These are phyloP conservation scores for Dendroctonus ponderosae DNA, from an alignment of 1,140 invertebrate genomes.

Conservation along the genomic window DNA sequence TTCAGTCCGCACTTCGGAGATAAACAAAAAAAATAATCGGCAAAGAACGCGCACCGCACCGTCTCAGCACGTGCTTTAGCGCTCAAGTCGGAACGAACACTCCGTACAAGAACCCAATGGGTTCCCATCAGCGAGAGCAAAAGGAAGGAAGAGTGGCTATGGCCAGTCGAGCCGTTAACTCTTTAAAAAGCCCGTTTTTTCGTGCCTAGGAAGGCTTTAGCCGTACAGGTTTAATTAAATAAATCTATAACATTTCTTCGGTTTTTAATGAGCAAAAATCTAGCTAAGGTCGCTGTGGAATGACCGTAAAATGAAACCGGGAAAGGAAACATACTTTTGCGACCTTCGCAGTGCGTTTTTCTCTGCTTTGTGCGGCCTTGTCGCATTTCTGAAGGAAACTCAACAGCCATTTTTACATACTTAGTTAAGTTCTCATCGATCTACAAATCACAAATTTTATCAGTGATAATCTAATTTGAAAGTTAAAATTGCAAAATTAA, in stretches of 20 bases:
- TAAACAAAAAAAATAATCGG: not conserved
- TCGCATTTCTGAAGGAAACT: too few relatives aligned
- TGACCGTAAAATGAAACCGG: not conserved
- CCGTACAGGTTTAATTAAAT: not conserved
- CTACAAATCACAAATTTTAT: too few relatives aligned
- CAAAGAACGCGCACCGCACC: slow-evolving; percentile 3
- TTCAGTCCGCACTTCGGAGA: not conserved
- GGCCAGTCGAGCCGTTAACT: slow-evolving; percentile 16
- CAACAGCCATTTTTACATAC: too few relatives aligned
- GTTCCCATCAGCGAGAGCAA: slow-evolving; percentile 10
- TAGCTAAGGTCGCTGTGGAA: not conserved
- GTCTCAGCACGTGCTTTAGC: slow-evolving; percentile 5
- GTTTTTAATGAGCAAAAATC: too few relatives aligned
- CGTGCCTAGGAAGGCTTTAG: not conserved
- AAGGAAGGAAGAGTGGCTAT: slow-evolving; percentile 29
- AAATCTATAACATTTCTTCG: not conserved
- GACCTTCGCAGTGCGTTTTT: too few relatives aligned
- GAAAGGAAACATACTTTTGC: not conserved
- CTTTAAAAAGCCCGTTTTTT: slow-evolving; percentile 2
- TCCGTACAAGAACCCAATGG: slow-evolving; percentile 8
- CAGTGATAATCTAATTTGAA: too few relatives aligned
- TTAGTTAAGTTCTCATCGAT: too few relatives aligned
- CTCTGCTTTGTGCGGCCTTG: too few relatives aligned
- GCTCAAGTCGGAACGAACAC: slow-evolving; percentile 2
- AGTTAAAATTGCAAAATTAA: too few relatives aligned